Evolutionary conservation across 2,888 invertebrate species (phyloP).

Genomic region (Ypsolopha scabrella): DNA sequence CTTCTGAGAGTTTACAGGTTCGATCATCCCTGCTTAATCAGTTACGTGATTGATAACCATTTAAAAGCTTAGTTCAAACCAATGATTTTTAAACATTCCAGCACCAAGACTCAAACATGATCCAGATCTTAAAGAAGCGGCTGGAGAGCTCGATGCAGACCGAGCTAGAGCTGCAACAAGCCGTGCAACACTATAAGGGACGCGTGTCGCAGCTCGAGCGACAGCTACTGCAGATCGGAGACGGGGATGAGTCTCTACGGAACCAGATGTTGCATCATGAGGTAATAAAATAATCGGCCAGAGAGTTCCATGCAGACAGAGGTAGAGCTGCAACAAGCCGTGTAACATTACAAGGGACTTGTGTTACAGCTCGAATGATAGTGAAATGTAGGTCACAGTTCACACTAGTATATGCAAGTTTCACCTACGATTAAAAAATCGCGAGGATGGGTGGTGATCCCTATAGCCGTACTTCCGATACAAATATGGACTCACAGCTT

Average conservation of each 20-base stretch:
- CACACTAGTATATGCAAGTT: no score
- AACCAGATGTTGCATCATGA: no score
- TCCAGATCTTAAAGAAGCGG: slow-evolving; percentile 73
- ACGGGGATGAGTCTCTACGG: not conserved
- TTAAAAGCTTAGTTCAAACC: no score
- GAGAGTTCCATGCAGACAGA: no score
- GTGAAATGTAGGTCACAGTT: no score
- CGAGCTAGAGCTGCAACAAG: slow-evolving; percentile 73
- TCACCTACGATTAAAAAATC: no score
- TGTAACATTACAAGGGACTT: slow-evolving; percentile 64
- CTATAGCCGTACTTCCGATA: no score
- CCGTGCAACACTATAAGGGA: slow-evolving; percentile 63
- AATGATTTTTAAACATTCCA: slow-evolving; percentile 25
- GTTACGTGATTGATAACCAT: no score
- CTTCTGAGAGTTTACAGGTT: slow-evolving; percentile 59
- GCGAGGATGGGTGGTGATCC: no score
- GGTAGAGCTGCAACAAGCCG: slow-evolving; percentile 66
- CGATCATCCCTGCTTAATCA: not conserved
- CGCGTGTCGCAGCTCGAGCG: slow-evolving; percentile 42
- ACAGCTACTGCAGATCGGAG: slow-evolving; percentile 18
- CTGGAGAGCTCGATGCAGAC: slow-evolving; percentile 74
- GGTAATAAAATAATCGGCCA: no score
- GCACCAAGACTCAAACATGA: slow-evolving; percentile 75
- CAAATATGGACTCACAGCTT: no score
- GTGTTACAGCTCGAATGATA: slow-evolving; percentile 24